A percentile compares a stretch with the other conserved stretches of the same genome.
Conservation (phyloP, 1,140 invertebrate species). For the Latrodectus geometricus region DNA sequence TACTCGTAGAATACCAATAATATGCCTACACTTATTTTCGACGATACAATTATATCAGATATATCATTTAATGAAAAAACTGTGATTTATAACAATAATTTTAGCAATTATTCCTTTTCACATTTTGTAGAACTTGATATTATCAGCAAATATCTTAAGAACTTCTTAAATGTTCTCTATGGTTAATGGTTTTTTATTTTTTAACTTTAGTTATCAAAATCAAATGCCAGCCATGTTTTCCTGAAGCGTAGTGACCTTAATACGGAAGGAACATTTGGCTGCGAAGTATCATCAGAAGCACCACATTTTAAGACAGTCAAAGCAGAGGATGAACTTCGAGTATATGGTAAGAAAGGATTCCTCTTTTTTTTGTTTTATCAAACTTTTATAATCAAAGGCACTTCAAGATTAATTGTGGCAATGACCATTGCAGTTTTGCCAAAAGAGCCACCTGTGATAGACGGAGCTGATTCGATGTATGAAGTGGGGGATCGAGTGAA, state of each 20-base stretch:
- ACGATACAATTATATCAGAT: too few relatives aligned
- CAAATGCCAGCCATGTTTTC: conserved; percentile 65
- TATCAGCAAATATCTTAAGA: too few relatives aligned
- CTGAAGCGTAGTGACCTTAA: conserved; percentile 62
- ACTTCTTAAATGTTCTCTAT: not conserved
- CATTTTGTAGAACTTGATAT: too few relatives aligned
- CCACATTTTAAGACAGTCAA: conserved; percentile 64
- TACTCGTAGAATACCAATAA: too few relatives aligned
- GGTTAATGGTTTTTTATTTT: not conserved
- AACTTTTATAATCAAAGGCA: not conserved
- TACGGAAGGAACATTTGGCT: conserved; percentile 65
- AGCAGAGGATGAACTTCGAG: conserved; percentile 65
- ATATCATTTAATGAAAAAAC: too few relatives aligned
- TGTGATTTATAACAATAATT: too few relatives aligned
- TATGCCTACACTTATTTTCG: too few relatives aligned
- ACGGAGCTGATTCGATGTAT: conserved; percentile 62
- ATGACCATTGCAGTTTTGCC: conserved; percentile 62
- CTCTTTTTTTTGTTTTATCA: too few relatives aligned
- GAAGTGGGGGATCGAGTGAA: conserved; percentile 77
- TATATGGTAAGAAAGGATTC: conserved; percentile 64
- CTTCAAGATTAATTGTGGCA: not conserved
- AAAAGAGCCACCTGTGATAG: conserved; percentile 60
- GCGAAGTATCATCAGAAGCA: conserved; percentile 66
- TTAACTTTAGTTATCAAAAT: conserved; percentile 55
- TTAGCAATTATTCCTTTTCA: too few relatives aligned